Conservation (phyloP, 2,113 vertebrate species). For the Gymnogyps californianus region DNA sequence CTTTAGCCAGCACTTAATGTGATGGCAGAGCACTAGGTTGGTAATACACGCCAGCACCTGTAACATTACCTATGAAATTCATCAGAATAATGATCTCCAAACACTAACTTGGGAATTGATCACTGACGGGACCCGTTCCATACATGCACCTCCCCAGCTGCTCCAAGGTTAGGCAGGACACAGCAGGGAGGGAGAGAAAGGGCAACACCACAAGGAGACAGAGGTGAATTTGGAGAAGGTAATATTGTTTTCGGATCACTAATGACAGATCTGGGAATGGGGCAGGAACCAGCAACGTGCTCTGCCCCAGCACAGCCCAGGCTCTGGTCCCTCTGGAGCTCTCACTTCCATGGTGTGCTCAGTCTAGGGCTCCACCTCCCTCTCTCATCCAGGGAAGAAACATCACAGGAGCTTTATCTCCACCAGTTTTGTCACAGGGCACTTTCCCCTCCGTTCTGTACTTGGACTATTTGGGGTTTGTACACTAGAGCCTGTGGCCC, state of each 20-base stretch:
- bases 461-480: not conserved
- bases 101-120: not conserved
- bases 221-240: not conserved
- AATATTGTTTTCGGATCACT: not conserved
- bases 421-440: not conserved
- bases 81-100: not conserved
- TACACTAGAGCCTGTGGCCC: not conserved
- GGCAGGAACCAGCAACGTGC: not conserved
- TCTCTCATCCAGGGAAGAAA: not conserved
- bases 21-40: not conserved
- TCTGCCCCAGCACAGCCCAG: not conserved
- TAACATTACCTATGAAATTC: not conserved
- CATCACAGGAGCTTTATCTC: not conserved
- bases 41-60: not conserved
- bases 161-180: not conserved
- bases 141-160: not conserved
- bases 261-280: not conserved
- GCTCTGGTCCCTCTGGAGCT: not conserved
- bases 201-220: not conserved
- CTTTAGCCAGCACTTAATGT: constrained; percentile 13
- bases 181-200: not conserved
- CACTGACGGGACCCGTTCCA: fast-evolving
- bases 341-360: not conserved
- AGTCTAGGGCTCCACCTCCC: not conserved
- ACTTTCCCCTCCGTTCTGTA: not conserved